Base-by-base conservation (phyloP, 2,797 vertebrate genomes). In the Antennarius maculatus region DNA sequence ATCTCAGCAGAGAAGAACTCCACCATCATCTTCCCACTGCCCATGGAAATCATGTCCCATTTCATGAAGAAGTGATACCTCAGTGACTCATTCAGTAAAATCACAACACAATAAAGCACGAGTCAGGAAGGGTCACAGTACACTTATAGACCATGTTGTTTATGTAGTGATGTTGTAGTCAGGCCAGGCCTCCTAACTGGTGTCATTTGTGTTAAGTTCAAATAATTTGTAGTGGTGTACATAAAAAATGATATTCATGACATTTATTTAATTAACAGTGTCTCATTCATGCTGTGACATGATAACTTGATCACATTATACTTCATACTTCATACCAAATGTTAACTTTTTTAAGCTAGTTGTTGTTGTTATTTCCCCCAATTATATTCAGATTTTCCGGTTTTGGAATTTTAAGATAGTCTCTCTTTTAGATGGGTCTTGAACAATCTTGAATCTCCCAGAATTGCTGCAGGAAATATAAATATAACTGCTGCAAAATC, bases 1-100 rank as follows among this genome's bases (percentile, higher is more conserved):
- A 94, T 95, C 1, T 93, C 94, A 1, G 84, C 89, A 0, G 94
- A 95, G 87, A 94, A 94, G 86, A 95, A 95, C 91, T 95, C 94
- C 80, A 95, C 94, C 75, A 94, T 95, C 75, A 88, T 95, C 79
- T 95, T 95, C 87, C 94, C 94, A 12, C 81, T 95, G 74, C 94
- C 94, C 65, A 92, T 95, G 46, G 94, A 95, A 3, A 0, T 95
- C 3, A 27, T 95, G 0, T 37, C 61, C 54, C 90, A 90, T 70
- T 93, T 94, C 54, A 82, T 94, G 57, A 54, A 34, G 27, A 93
- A 93, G 69, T 87, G 63, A 88, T 1, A 1, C 13, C 12, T 59
- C 49, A 28, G 14, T 47, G 10, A 58, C 16, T 51, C 37, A 27
- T 34, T 13, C 28, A n/a, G 2, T 37, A 0, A 47, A 43, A 15